Evolutionary conservation across 1,140 invertebrate genomes (phyloP), one percentile per base, ranked within the genome.

Genomic region (Dendrolimus punctatus): DNA sequence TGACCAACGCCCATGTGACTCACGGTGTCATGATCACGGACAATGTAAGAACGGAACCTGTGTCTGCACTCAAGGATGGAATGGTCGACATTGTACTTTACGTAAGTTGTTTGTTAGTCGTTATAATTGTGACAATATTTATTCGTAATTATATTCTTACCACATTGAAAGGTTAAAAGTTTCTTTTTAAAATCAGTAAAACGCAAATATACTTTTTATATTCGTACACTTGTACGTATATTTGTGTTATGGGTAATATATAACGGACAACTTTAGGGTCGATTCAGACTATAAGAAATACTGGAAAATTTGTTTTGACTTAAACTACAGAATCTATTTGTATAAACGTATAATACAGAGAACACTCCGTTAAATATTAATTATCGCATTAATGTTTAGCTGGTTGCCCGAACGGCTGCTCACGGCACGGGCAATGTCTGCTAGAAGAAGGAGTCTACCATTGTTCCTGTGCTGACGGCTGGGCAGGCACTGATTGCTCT

Each of bases 31-130:
- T n/a, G 95, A 97, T 66, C 96, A 97, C 71, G 98, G 98, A 0
- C 95, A 97, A 79, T 99, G 98, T 85, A 94, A 95, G 75, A 99
- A 99, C 82, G 98, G 98, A 40, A 98, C 96, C 37, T 99, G 98
- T 81, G 93, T 97, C 45, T 99, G 98, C 83, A 93, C 95, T 10
- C 95, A 96, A 82, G 98, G 98, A 53, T 99, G 97, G 97, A 99
- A 99, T 87, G 98, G 98, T 59, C 91, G 94, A 69, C 96, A 98
- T 75, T 99, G 98, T 87, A 98, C 96, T 40, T 83, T 99, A 68
- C 95, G 97, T 99, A 91, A 95, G 94, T 92, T n/a, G n/a, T n/a
- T n/a, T n/a, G n/a, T n/a, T n/a, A 23, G 23, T 23, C 1, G 23
- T 23, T 23, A 23, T 3, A 23, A 23, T 23, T 23, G 23, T 23